Percentiles rank a stretch among this genome's conserved stretches.
Evolutionary conservation across 2,797 vertebrate species (phyloP).

Genomic region (Schizopygopsis pylzovi): DNA sequence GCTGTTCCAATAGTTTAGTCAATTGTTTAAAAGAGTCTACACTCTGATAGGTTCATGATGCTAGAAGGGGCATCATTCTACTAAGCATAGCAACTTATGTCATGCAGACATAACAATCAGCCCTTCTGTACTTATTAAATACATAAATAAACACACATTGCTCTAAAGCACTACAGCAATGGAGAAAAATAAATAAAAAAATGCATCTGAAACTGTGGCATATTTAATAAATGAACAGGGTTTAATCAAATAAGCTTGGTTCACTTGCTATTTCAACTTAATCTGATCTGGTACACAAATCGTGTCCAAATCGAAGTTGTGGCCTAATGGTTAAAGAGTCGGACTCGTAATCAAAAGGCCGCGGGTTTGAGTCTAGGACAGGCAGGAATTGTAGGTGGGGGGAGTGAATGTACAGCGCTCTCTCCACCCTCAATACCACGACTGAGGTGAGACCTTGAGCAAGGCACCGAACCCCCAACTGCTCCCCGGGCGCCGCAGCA

Average conservation of each 20-base stretch:
- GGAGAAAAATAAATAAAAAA: not conserved
- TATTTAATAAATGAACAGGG: not conserved
- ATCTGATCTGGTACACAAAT: not conserved
- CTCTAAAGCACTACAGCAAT: not conserved
- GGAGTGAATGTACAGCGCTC: too few species aligned
- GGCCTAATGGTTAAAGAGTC: too few species aligned
- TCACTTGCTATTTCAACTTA: constrained; percentile 3
- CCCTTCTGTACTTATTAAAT: constrained; percentile 13
- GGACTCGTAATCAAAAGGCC: too few species aligned
- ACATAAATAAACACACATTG: constrained; percentile 11
- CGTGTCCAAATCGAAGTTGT: too few species aligned
- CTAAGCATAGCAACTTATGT: constrained; percentile 16
- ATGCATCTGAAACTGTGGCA: not conserved
- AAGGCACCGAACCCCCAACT: too few species aligned
- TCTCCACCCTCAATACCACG: too few species aligned
- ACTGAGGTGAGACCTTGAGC: too few species aligned
- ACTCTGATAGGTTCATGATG: not conserved
- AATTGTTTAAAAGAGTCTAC: constrained; percentile 20
- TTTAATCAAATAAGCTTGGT: constrained; percentile 29
- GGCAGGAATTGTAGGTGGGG: too few species aligned
- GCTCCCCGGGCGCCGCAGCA: too few species aligned
- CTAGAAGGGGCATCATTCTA: not conserved
- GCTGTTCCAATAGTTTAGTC: not conserved
- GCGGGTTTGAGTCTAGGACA: too few species aligned
- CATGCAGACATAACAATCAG: constrained; percentile 23